A percentile compares a stretch with the other conserved stretches of the same genome.
phyloP scores from a whole-genome alignment of 2,113 vertebrate genomes.

The Orthonyx spaldingii region DNA sequence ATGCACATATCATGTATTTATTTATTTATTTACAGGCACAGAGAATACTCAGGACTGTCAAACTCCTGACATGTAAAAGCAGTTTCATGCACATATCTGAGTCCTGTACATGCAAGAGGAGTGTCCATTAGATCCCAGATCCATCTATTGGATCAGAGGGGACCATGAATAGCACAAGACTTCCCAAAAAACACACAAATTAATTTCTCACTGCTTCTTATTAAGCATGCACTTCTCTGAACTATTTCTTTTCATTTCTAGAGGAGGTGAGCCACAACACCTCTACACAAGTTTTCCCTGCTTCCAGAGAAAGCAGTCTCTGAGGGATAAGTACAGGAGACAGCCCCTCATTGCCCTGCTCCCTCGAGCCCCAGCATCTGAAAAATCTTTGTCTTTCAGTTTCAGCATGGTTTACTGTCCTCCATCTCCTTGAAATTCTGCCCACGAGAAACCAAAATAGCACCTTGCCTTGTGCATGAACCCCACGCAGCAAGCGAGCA shows the following conservation, averaged over 20 bases:
- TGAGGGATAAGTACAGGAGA: neutral
- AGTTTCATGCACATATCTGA: neutral
- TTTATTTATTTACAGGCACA: neutral
- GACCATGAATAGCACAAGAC: neutral
- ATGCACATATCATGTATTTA: neutral
- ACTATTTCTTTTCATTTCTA: neutral
- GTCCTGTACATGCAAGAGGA: neutral
- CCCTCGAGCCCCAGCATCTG: neutral
- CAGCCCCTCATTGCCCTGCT: neutral
- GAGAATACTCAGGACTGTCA: neutral
- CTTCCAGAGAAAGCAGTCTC: neutral
- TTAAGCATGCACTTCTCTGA: neutral
- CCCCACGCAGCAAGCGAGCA: neutral
- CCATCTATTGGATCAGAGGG: neutral
- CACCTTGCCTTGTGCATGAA: conserved; percentile 21
- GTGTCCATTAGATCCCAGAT: neutral
- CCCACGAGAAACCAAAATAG: conserved; percentile 27
- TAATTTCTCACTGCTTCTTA: neutral
- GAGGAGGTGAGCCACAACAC: neutral
- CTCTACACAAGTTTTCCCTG: neutral
- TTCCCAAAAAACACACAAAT: neutral
- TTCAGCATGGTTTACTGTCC: neutral
- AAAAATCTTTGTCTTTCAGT: neutral
- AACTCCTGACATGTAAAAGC: neutral
- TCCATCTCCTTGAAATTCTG: neutral